Evolutionary conservation across 2,888 invertebrate species (phyloP), one percentile per base, ranked within the genome.

Genomic region (Rhamnusium bicolor): DNA sequence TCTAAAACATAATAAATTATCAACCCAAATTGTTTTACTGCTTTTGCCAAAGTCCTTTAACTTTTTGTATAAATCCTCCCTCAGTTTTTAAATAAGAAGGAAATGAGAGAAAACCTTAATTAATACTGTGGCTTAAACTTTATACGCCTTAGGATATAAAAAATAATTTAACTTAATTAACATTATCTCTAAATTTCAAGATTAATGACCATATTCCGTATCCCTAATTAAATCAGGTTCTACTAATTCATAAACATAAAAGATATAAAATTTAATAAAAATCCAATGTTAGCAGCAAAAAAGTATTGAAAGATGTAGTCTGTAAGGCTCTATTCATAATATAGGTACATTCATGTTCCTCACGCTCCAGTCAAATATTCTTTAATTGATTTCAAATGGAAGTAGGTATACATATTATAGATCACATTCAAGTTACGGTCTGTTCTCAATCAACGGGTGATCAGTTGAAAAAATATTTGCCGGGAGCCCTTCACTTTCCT

Each of bases 31-130:
- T 63, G 63, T 63, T 63, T 63, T 49, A 63, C 63, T 63, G 63
- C 63, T 63, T 63, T 24, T 27, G 21, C 49, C 51, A 27, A 24
- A 63, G 32, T 24, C 63, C 63, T 63, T 21, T 29, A 63, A 63
- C 63, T 63, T 63, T 63, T 63, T 63, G 47, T 63, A 27, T 63
- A 63, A 63, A 63, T 63, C 49, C 63, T 16, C 49, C 29, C 18
- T 21, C 54, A 32, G 27, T 63, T 63, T 63, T 63, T 49, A 63
- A 63, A 63, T 63, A 63, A 51, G 51, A 63, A 19, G 51, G 51
- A 63, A 63, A 63, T 51, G 63, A 51, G 49, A 51, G 63, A 63
- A 63, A 63, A 63, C 27, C 63, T 49, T 63, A 63, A 63, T 63
- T 63, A 63, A 49, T 63, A 63, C 51, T 46, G 21, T 51, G 63